Conservation (phyloP, 2,113 vertebrate species). For the Machaerirhynchus nigripectus region DNA sequence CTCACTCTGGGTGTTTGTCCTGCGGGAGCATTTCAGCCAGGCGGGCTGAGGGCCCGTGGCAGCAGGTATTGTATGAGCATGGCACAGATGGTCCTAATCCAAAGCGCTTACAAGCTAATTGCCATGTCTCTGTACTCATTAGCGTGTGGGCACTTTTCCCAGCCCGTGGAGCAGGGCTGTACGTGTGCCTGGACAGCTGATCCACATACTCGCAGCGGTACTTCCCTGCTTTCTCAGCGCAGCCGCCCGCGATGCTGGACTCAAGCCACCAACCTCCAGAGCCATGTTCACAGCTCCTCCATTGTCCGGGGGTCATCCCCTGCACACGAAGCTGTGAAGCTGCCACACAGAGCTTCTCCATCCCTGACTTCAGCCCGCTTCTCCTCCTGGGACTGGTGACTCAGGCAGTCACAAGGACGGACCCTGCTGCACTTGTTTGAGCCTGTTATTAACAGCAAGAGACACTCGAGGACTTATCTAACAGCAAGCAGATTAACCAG, state of each 20-base stretch:
- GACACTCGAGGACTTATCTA: background rate
- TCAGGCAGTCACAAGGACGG: background rate
- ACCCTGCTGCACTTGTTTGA: accelerated
- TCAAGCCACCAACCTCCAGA: background rate
- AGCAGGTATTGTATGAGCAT: background rate
- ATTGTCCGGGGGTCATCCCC: accelerated
- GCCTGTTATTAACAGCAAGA: background rate
- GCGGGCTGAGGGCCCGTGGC: background rate
- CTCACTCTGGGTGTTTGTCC: background rate
- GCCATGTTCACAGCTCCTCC: background rate
- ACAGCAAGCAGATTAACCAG: accelerated
- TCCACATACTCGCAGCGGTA: background rate
- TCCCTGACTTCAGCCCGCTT: background rate
- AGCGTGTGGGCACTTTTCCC: background rate
- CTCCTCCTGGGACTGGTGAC: background rate
- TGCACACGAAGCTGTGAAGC: background rate
- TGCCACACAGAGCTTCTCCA: background rate
- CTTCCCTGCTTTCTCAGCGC: background rate
- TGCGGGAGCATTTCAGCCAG: background rate
- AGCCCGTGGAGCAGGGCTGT: background rate
- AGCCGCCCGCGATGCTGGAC: accelerated
- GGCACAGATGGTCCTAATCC: slow-evolving; percentile 35
- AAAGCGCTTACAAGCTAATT: background rate
- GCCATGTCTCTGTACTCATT: background rate
- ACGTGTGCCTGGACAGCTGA: background rate